Evolutionary conservation across 92 coral and sea anemone species (phyloP).

Genomic region (Palythoa caribaeorum): DNA sequence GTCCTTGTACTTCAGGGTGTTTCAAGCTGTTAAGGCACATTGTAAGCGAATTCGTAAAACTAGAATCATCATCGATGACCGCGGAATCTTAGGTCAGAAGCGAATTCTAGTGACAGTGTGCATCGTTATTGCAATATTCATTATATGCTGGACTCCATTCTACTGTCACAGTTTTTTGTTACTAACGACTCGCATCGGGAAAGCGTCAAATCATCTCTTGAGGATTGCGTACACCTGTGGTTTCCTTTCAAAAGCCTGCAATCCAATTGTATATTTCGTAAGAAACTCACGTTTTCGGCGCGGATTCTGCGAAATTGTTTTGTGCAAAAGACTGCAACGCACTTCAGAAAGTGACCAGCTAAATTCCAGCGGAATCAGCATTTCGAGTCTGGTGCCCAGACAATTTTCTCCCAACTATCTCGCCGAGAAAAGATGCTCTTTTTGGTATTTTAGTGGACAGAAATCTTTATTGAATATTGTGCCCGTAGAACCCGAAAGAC

Average conservation of each 20-base stretch:
- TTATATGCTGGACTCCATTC: constrained; percentile 83
- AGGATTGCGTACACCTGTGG: constrained; percentile 75
- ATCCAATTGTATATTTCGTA: constrained; percentile 68
- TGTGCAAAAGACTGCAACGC: constrained; percentile 60
- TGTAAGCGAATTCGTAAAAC: constrained; percentile 74
- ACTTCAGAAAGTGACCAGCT: constrained; percentile 28
- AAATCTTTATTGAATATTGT: constrained; percentile 75
- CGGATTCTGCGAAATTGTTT: constrained; percentile 75
- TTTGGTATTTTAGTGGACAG: constrained; percentile 84
- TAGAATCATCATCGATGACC: constrained; percentile 80
- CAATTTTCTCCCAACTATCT: constrained; percentile 68
- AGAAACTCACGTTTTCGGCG: constrained; percentile 86
- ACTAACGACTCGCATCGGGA: constrained; percentile 34
- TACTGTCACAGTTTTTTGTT: constrained; percentile 58
- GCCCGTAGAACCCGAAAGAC: constrained; percentile 65
- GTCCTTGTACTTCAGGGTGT: constrained; percentile 60
- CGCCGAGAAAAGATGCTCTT: constrained; percentile 83
- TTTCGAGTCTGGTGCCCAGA: constrained; percentile 19
- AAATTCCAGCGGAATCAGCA: constrained; percentile 25
- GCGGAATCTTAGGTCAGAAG: constrained; percentile 82
- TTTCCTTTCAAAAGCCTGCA: constrained; percentile 62
- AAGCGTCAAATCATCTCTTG: constrained; percentile 49
- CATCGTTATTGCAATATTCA: constrained; percentile 61
- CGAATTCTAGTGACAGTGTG: constrained; percentile 70
- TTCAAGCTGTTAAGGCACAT: constrained; percentile 64